phyloP scores from a whole-genome alignment of 2,797 vertebrate genomes.

The Poliocrania exsul region DNA sequence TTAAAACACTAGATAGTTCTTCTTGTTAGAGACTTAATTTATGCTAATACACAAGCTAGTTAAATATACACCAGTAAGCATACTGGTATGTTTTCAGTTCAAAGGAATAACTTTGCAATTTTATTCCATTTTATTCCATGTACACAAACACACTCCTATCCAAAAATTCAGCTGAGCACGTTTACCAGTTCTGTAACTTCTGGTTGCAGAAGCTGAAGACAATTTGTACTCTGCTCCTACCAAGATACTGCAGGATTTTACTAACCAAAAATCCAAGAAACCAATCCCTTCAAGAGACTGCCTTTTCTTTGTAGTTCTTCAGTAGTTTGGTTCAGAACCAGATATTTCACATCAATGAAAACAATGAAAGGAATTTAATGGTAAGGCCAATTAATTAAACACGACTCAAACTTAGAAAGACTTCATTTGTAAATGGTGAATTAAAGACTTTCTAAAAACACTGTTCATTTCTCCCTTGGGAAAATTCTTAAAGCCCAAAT shows the following conservation, averaged over 20 bases:
- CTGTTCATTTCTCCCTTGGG: neutral
- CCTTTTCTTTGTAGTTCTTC: neutral
- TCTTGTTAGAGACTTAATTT: neutral
- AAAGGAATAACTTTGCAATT: neutral
- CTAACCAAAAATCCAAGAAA: neutral
- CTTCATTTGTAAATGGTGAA: neutral
- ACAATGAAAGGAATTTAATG: neutral
- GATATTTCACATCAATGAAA: neutral
- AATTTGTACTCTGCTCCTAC: neutral
- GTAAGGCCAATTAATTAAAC: neutral
- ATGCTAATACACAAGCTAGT: neutral
- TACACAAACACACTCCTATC: neutral
- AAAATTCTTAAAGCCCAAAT: neutral
- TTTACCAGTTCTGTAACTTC: neutral
- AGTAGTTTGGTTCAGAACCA: neutral
- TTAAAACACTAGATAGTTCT: neutral
- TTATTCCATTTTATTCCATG: too few species aligned
- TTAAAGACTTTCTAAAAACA: neutral
- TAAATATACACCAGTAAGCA: neutral
- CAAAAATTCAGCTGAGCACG: neutral
- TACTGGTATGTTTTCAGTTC: neutral
- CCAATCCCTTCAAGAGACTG: neutral
- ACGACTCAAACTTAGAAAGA: neutral
- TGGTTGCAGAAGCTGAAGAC: neutral
- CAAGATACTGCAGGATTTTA: neutral